Evolutionary conservation across 2,113 vertebrate species (phyloP), one percentile per base, ranked within the genome.

Genomic region (Muntiacus reevesi): DNA sequence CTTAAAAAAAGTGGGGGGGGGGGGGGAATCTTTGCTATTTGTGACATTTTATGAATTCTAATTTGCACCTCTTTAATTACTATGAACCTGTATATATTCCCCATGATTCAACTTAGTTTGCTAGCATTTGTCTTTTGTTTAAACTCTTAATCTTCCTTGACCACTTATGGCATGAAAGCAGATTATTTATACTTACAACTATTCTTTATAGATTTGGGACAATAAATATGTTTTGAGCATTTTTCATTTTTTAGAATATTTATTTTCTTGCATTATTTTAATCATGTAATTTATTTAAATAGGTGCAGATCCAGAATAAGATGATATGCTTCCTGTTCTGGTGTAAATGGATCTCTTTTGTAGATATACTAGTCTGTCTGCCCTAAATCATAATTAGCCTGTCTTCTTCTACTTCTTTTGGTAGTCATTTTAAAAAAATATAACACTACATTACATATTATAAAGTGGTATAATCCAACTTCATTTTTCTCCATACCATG

Each of bases 231-330:
- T 33, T 13, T 47, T 84, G 23, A 95, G 16, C 43, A 50, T 47
- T 88, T 74, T 92, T 62, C 33, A 62, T 71, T 93, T 96, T 86
- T n/a, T 55, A 28, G 10, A n/a, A 87, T 40, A 93, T 79, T 96
- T 93, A 74, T 83, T 84, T 40, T 76, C 45, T 83, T 40, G 62
- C 59, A 57, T 82, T 87, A 2, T 79, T 76, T 16, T 74, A 84
- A 43, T 50, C 54, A 27, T 59, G 33, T 67, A 82, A 71, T n/a
- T 54, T 91, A 64, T 74, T 93, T 87, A 93, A 54, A 57, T 84
- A 30, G 43, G 60, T 62, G 50, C 43, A 91, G 23, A 79, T 78
- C 10, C 43, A 55, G 82, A 81, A 64, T 87, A 92, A 57, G 33
- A 90, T 78, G 45, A 57, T 25, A 79, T 33, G 14, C 33, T 92